Conservation (phyloP, 2,888 invertebrate species). For the Stegana nigrithorax region DNA sequence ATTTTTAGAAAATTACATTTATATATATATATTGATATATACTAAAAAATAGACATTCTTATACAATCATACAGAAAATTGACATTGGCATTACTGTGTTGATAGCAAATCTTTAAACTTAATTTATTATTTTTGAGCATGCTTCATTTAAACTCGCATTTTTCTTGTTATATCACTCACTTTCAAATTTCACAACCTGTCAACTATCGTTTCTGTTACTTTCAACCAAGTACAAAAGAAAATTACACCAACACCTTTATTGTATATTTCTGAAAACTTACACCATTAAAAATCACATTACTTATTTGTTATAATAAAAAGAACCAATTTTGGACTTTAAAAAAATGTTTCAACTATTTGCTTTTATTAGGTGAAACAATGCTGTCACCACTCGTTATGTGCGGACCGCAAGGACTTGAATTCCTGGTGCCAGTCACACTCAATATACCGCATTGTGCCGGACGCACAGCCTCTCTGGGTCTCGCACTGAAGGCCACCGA, state of each 20-base stretch:
- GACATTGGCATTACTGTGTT: no score
- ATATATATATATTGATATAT: not conserved
- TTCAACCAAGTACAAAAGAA: not conserved
- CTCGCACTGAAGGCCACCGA: slow-evolving; percentile 84
- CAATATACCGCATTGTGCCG: slow-evolving; percentile 88
- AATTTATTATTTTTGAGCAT: no score
- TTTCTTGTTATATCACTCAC: no score
- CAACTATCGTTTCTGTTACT: no score
- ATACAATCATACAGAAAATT: no score
- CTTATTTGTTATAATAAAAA: no score
- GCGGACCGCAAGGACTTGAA: slow-evolving; percentile 92
- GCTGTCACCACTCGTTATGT: slow-evolving; percentile 95
- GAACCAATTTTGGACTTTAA: no score
- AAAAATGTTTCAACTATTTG: not conserved
- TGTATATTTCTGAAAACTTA: not conserved
- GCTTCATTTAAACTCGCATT: no score
- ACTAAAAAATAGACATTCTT: no score
- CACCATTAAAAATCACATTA: slow-evolving; percentile 1
- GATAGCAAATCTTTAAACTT: no score
- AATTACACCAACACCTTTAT: not conserved
- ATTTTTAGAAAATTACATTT: no score
- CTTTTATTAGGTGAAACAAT: slow-evolving; percentile 86
- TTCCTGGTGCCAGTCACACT: slow-evolving; percentile 91
- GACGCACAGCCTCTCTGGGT: slow-evolving; percentile 81
- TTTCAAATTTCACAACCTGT: no score